Base-by-base conservation (phyloP, 2,797 vertebrate species). In the Xerus rutilus region DNA sequence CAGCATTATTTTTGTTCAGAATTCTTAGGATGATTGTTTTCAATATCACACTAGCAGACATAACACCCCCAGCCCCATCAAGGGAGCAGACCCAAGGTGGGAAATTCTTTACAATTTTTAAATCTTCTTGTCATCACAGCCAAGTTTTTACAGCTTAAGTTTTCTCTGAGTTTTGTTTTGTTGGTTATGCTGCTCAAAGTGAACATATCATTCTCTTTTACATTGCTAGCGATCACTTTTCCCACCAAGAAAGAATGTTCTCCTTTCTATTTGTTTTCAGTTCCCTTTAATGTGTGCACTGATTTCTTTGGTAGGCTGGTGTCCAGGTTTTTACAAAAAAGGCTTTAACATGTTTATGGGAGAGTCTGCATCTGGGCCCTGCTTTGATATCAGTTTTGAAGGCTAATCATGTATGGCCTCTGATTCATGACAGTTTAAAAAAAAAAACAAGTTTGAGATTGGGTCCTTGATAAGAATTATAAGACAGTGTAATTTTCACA, bases 131-230 rank as follows among this genome's bases (percentile, higher is more conserved):
- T 89, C 92, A 67, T 85, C 39, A 88, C 20, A 87, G 85, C 69
- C 72, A 95, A 78, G 17, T 94, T 95, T 96, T 93, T 54, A 95
- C 23, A 87, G 54, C 47, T 97, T 96, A 76, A 70, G 18, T 92
- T 95, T 95, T 86, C 89, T 97, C 17, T 21, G 35, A 92, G 35
- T 90, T 93, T 95, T 95, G 43, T 81, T 95, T 94, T 88, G 13
- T 90, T 92, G 88, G 52, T 94, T 93, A 10, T 93, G 52, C 28
- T 64, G 25, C 54, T 96, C 69, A 91, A 94, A 95, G 88, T 72
- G 32, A 97, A 94, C 21, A 54, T 94, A 82, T 70, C 20, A 64
- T 83, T 95, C 72, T 97, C 47, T 89, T 95, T 95, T 93, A 91
- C 20, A 43, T 84, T 84, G 5, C 70, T 23, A 90, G 32, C 11